A percentile compares a stretch with the other conserved stretches of the same genome.
These are phyloP conservation scores for Eupeodes corollae DNA, from an alignment of 1,140 invertebrate species.

Conservation along the genomic window DNA sequence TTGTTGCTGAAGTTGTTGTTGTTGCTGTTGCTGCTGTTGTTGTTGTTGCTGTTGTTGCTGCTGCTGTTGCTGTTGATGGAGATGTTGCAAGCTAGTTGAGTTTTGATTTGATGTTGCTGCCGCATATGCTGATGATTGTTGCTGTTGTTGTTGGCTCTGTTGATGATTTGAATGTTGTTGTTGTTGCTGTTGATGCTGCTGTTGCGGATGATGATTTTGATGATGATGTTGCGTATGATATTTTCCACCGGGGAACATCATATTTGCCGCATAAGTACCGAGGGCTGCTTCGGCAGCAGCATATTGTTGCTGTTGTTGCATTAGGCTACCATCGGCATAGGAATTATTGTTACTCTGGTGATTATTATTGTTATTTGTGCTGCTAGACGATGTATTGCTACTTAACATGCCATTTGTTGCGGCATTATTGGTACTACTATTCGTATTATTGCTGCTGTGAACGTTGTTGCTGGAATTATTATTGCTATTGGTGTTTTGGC, in stretches of 20 bases:
- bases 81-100: conserved; percentile 12
- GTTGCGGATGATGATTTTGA: conserved; percentile 6
- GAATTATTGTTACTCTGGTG: conserved; percentile 3
- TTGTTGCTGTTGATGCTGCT: conserved; percentile 5
- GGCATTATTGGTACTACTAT: not conserved
- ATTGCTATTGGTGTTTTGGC: not conserved
- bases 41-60: conserved; percentile 15
- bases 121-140: conserved; percentile 13
- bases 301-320: conserved; percentile 1
- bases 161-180: conserved; percentile 11
- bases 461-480: not conserved
- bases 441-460: not conserved
- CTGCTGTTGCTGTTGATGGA: conserved; percentile 19
- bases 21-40: conserved; percentile 1
- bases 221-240: conserved; percentile 7
- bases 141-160: conserved; percentile 9
- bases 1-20: conserved; percentile 13
- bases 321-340: not conserved
- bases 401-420: not conserved
- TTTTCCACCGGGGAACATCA: conserved; percentile 2
- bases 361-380: conserved; percentile 1
- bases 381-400: not conserved
- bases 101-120: conserved; percentile 8
- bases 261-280: conserved; percentile 1
- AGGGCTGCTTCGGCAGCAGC: conserved; percentile 14